Evolutionary conservation across 2,888 invertebrate species (phyloP), one percentile per base, ranked within the genome.

Genomic region (Zaprionus lineosus): DNA sequence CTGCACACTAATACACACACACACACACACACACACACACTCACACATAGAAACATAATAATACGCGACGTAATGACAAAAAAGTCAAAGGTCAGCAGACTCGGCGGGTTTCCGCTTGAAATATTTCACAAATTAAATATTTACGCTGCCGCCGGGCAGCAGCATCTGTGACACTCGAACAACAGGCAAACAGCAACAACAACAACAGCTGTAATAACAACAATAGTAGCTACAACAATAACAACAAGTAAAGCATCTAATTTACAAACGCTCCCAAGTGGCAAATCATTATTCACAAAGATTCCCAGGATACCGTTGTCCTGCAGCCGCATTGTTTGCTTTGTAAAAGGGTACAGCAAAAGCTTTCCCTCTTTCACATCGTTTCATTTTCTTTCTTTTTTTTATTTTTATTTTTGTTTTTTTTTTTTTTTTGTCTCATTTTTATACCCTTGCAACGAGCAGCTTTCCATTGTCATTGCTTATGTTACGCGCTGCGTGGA

Each of bases 251-350:
- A 37, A 53, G 81, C 65, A 64, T 83, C 79, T 81, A 83, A 83
- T 83, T 81, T 81, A 81, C 79, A 81, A 81, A 73, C 43, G 72
- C 84, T 83, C 84, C 79, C 79, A 83, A 83, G 81, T 81, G 84
- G 74, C 84, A 83, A 84, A 83, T 79, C 77, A 83, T 83, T 79
- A 79, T 83, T 76, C 79, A 79, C 53, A 63, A 73, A 79, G 64
- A 71, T 57, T 68, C 68, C 47, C 74, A 34, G 47, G 52, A 37
- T 36, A 53, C 50, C 46, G 70, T 55, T 56, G 50, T 60, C 61
- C 61, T 53, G 56, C 61, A 39, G 57, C 57, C 55, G 39, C 63
- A 71, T 68, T 67, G 60, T 68, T 73, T 72, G 62, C 73, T 66
- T 75, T 66, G 55, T 59, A 53, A 74, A 69, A 73, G 81, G 61